Conservation (phyloP, 2,113 vertebrate genomes). For the Meles meles region DNA sequence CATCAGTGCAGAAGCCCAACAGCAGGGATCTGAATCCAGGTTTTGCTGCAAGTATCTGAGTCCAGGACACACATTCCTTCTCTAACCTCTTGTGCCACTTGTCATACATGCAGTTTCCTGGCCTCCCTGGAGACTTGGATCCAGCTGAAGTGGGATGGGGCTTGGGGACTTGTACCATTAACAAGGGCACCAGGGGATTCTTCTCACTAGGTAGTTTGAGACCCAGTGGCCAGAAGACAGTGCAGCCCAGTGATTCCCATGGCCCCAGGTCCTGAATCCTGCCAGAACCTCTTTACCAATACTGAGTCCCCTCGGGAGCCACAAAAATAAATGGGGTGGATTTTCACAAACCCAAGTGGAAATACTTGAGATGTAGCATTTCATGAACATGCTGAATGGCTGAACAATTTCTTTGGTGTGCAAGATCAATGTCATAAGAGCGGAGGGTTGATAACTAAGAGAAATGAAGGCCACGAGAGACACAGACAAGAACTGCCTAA, state of each 20-base stretch:
- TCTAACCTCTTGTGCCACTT: not conserved
- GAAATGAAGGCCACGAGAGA: not conserved
- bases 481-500: accelerated
- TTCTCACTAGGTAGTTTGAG: not conserved
- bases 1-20: not conserved
- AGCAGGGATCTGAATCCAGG: too few relatives aligned
- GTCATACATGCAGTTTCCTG: not conserved
- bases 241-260: not conserved
- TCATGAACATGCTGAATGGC: not conserved
- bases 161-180: not conserved
- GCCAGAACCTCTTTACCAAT: not conserved
- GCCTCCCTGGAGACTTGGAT: not conserved
- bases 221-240: not conserved
- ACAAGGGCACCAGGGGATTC: not conserved
- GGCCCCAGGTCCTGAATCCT: too few relatives aligned
- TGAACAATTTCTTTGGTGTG: not conserved
- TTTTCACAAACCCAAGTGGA: not conserved
- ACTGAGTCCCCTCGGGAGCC: not conserved
- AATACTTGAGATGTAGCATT: not conserved
- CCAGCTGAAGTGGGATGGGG: not conserved
- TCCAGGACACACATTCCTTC: not conserved
- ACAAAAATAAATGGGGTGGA: not conserved
- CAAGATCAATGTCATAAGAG: too few relatives aligned
- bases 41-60: not conserved
- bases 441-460: too few relatives aligned